Conservation (phyloP, 2,113 vertebrate species). For the Pampusana beccarii region DNA sequence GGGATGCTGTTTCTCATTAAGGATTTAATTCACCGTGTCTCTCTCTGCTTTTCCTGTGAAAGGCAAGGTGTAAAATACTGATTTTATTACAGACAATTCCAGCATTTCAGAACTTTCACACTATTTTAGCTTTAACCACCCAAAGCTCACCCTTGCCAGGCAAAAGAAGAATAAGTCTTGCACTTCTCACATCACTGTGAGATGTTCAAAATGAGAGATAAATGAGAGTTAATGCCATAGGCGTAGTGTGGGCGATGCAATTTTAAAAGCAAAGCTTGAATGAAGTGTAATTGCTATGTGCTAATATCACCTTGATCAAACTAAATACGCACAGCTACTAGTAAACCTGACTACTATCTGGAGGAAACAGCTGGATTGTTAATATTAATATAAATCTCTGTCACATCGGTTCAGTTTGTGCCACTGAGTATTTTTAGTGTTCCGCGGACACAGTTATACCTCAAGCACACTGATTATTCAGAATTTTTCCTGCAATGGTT, state of each 20-base stretch:
- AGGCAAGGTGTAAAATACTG: background rate
- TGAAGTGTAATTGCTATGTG: background rate
- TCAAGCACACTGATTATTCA: background rate
- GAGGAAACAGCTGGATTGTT: background rate
- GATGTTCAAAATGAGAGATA: background rate
- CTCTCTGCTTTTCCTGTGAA: background rate
- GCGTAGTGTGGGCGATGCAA: background rate
- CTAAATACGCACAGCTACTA: background rate
- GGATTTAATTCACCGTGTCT: background rate
- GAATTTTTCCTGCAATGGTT: background rate
- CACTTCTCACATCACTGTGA: background rate
- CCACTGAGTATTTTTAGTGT: background rate
- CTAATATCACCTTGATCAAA: background rate
- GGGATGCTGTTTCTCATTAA: background rate
- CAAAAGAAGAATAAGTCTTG: background rate
- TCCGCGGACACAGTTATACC: background rate
- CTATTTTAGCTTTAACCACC: background rate
- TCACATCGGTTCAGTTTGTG: accelerated
- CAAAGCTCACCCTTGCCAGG: background rate
- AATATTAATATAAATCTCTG: background rate
- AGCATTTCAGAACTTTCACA: background rate
- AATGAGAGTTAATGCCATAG: background rate
- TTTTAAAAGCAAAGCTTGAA: background rate
- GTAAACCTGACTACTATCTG: background rate
- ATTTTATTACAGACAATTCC: background rate